Percentiles rank a stretch among this genome's conserved stretches.
Evolutionary conservation across 2,888 invertebrate species (phyloP).

Genomic region (Apamea monoglypha): DNA sequence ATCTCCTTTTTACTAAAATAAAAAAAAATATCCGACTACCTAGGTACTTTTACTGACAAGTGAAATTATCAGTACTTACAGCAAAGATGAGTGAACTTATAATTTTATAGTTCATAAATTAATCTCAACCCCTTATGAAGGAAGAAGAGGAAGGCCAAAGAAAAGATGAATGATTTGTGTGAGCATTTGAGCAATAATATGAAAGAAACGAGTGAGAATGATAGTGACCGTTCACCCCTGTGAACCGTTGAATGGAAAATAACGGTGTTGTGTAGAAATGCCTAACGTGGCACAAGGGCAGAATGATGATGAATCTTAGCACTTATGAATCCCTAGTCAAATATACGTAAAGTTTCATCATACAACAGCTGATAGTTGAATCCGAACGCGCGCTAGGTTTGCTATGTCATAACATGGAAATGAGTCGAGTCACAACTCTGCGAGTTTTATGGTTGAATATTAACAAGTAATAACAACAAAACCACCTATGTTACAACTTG

Average conservation of each 20-base stretch:
- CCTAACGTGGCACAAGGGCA: not conserved
- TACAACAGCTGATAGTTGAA: slow-evolving; percentile 62
- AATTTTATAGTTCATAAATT: not conserved
- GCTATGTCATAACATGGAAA: not conserved
- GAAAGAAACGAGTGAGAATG: not conserved
- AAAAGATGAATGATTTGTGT: not conserved
- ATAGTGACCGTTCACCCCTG: no score
- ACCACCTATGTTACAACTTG: not conserved
- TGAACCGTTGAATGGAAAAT: not conserved
- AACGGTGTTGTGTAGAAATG: not conserved
- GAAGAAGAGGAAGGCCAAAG: not conserved
- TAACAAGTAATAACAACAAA: not conserved
- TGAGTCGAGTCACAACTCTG: not conserved
- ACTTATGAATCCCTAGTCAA: slow-evolving; percentile 73
- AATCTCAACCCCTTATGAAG: not conserved
- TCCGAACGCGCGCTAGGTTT: not conserved
- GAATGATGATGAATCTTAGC: slow-evolving; percentile 18
- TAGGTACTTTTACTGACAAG: no score
- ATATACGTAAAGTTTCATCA: slow-evolving; percentile 78
- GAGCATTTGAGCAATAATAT: not conserved
- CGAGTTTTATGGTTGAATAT: not conserved
- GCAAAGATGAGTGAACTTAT: slow-evolving; percentile 19
- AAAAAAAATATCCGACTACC: no score
- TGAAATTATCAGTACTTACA: not conserved
- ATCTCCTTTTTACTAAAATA: no score